A percentile compares a stretch with the other conserved stretches of the same genome.
Evolutionary conservation across 2,888 invertebrate genomes (phyloP).

Genomic region (Chymomyza amoena): DNA sequence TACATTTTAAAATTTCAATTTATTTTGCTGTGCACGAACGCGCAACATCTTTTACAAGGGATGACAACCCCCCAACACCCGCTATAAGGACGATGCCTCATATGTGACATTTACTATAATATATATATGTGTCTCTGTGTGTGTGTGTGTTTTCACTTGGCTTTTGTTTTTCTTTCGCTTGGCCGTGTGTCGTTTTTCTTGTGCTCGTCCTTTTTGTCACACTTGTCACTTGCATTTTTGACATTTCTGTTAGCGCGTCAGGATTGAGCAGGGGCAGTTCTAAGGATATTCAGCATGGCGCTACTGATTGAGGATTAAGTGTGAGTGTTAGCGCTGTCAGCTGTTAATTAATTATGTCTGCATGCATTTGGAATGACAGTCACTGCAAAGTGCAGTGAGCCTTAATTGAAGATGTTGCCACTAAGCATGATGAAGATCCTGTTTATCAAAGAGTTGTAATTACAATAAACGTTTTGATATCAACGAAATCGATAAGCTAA

Average conservation of each 20-base stretch:
- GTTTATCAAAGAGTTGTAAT: neutral
- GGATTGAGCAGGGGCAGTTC: slow-evolving; percentile 8
- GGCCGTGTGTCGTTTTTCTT: slow-evolving; percentile 32
- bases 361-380: slow-evolving; percentile 64
- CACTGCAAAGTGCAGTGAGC: slow-evolving; percentile 47
- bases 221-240: slow-evolving; percentile 71
- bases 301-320: slow-evolving; percentile 6
- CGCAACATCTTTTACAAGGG: slow-evolving; percentile 49
- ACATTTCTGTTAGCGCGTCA: slow-evolving; percentile 65
- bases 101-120: neutral
- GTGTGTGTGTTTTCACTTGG: slow-evolving; percentile 29
- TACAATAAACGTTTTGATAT: too few relatives aligned
- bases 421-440: neutral
- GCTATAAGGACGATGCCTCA: slow-evolving; percentile 22
- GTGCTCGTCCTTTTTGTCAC: slow-evolving; percentile 65
- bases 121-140: slow-evolving; percentile 25
- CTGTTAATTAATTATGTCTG: slow-evolving; percentile 64
- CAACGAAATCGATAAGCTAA: too few relatives aligned
- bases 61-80: slow-evolving; percentile 20
- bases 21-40: slow-evolving; percentile 69
- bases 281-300: slow-evolving; percentile 31
- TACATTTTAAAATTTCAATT: slow-evolving; percentile 75
- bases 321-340: slow-evolving; percentile 43
- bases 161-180: slow-evolving; percentile 59
- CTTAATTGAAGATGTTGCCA: neutral